phyloP scores from a whole-genome alignment of 2,888 invertebrate species.

The Hydriomena furcata region DNA sequence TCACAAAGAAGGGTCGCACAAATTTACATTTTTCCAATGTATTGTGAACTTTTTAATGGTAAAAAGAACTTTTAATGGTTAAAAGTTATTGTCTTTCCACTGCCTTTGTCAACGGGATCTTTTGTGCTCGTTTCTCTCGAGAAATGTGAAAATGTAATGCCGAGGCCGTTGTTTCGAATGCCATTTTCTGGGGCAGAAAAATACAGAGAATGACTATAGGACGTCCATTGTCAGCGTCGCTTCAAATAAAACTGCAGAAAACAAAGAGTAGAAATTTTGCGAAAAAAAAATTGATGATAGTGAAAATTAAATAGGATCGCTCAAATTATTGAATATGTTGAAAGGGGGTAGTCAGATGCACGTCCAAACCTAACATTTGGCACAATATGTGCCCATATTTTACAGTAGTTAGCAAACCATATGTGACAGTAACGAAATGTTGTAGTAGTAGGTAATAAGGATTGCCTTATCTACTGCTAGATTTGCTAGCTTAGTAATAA shows the following conservation, averaged over 20 bases:
- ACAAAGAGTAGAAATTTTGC: constrained; percentile 2
- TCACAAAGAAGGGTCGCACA: constrained; percentile 35
- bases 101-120: constrained; percentile 41
- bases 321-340: no score
- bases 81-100: constrained; percentile 53
- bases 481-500: no score
- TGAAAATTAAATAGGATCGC: no score
- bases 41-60: constrained; percentile 47
- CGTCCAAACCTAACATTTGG: no score
- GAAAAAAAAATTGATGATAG: no score
- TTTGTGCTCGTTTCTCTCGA: constrained; percentile 34
- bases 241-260: background rate
- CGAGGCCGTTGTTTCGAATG: constrained; percentile 22
- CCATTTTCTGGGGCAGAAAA: constrained; percentile 22
- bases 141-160: constrained; percentile 23
- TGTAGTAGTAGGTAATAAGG: no score
- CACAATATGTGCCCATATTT: no score
- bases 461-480: no score
- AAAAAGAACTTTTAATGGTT: constrained; percentile 35
- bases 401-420: no score
- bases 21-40: constrained; percentile 38
- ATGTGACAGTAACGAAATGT: no score
- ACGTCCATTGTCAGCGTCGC: constrained; percentile 15
- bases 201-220: constrained; percentile 13
- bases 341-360: no score